Conservation (phyloP, 2,113 vertebrate genomes). For the Scomber colias region DNA sequence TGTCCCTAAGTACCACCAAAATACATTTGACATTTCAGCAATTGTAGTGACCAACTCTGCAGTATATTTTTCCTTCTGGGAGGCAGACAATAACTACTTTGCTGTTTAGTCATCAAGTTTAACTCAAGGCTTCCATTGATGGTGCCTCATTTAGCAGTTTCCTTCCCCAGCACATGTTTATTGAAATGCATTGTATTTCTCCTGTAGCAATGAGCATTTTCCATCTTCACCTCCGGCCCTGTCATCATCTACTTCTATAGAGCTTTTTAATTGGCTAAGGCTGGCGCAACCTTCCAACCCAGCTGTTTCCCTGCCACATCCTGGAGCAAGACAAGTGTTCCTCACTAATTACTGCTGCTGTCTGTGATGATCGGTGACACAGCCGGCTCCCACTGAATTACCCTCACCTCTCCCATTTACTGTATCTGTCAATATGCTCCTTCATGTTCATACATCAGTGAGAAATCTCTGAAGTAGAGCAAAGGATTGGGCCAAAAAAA, state of each 20-base stretch:
- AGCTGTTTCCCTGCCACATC: constrained; percentile 58
- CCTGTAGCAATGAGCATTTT: constrained; percentile 27
- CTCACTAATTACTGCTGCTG: constrained; percentile 75
- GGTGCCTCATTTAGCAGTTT: background rate
- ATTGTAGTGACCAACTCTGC: background rate
- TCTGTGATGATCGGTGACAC: constrained; percentile 70
- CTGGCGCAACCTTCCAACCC: constrained; percentile 51
- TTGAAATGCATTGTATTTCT: constrained; percentile 22
- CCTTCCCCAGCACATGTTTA: background rate
- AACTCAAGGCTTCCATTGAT: too few species aligned
- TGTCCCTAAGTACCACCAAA: background rate
- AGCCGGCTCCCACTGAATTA: constrained; percentile 43
- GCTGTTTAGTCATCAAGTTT: background rate
- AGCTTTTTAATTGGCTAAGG: constrained; percentile 64
- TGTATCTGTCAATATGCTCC: constrained; percentile 59
- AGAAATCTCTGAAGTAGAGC: constrained; percentile 42
- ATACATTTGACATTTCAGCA: background rate
- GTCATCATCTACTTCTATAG: constrained; percentile 44
- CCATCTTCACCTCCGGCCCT: constrained; percentile 33
- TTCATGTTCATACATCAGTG: constrained; percentile 64
- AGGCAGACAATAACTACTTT: background rate
- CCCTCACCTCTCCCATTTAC: constrained; percentile 56
- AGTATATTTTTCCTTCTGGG: background rate
- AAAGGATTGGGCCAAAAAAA: constrained; percentile 48
- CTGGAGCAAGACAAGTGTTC: constrained; percentile 59